Percentiles rank a stretch among this genome's conserved stretches.
Evolutionary conservation across 2,797 vertebrate species (phyloP).

Genomic region (Sebastes nivosus): DNA sequence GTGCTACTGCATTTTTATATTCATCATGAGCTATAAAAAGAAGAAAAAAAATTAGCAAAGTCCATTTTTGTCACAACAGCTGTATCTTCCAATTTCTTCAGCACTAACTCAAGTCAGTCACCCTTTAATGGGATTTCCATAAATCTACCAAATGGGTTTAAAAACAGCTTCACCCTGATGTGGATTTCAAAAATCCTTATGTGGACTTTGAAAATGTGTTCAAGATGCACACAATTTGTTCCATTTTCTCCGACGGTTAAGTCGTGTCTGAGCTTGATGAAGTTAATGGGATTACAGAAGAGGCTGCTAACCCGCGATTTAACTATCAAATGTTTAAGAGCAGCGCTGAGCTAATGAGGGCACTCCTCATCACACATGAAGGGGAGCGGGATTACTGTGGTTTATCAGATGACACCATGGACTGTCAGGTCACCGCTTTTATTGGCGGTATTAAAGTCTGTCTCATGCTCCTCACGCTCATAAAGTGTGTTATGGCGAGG

Average conservation of each 20-base stretch:
- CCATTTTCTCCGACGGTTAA: conserved; percentile 62
- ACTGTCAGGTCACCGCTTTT: conserved; percentile 52
- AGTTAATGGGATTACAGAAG: conserved; percentile 78
- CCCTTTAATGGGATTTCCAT: conserved; percentile 73
- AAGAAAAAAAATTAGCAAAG: not conserved
- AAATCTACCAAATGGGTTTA: conserved; percentile 73
- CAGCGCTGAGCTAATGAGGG: conserved; percentile 62
- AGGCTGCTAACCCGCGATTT: conserved; percentile 67
- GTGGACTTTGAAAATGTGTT: conserved; percentile 61
- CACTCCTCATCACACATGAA: conserved; percentile 57
- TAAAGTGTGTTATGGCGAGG: conserved; percentile 37
- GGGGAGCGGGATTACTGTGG: conserved; percentile 50
- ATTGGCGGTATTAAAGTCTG: conserved; percentile 44
- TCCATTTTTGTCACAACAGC: conserved; percentile 51
- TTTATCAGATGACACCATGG: conserved; percentile 55
- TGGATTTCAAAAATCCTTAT: conserved; percentile 54
- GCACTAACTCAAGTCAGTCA: conserved; percentile 58
- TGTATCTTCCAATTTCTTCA: conserved; percentile 53
- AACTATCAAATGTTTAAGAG: conserved; percentile 66
- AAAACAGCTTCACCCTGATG: conserved; percentile 48
- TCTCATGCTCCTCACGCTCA: conserved; percentile 24
- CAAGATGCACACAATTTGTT: conserved; percentile 61
- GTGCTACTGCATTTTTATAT: conserved; percentile 20
- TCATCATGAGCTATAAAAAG: conserved; percentile 14
- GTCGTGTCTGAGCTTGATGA: conserved; percentile 55